phyloP scores from a whole-genome alignment of 2,797 vertebrate species.

The Propithecus perrieri region DNA sequence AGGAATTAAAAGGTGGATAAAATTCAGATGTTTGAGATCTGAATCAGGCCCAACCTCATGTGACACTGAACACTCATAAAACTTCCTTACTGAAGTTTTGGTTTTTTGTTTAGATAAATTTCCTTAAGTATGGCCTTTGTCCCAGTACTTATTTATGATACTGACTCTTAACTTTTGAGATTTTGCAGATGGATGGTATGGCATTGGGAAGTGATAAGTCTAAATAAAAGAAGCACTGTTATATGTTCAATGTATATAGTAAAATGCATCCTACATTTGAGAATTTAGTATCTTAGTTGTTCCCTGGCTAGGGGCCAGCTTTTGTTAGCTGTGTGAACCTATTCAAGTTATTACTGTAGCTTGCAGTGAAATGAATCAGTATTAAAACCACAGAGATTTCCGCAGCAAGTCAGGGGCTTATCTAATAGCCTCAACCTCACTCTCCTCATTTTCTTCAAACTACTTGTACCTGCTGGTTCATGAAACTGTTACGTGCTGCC shows the following conservation, averaged over 20 bases:
- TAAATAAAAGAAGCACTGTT: neutral
- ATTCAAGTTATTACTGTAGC: neutral
- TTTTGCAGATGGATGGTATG: neutral
- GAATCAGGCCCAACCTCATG: neutral
- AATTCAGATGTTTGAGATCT: neutral
- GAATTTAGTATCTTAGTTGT: neutral
- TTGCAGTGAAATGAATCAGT: constrained; percentile 27
- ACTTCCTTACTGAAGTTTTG: neutral
- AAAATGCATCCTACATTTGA: neutral
- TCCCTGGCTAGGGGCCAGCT: neutral
- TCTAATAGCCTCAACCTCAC: neutral
- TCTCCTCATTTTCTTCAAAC: constrained; percentile 14
- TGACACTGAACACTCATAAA: neutral
- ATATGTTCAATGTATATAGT: neutral
- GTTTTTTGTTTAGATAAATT: neutral
- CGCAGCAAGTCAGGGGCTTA: neutral
- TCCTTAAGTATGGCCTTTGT: neutral
- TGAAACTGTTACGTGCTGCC: neutral
- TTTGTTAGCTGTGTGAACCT: neutral
- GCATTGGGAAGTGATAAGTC: neutral
- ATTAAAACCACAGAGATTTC: constrained; percentile 30
- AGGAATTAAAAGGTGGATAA: neutral
- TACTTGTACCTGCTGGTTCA: neutral
- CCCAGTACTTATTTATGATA: neutral
- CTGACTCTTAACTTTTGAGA: neutral